These are phyloP conservation scores for Formica exsecta DNA, from an alignment of 1,140 invertebrate genomes.

Conservation along the genomic window DNA sequence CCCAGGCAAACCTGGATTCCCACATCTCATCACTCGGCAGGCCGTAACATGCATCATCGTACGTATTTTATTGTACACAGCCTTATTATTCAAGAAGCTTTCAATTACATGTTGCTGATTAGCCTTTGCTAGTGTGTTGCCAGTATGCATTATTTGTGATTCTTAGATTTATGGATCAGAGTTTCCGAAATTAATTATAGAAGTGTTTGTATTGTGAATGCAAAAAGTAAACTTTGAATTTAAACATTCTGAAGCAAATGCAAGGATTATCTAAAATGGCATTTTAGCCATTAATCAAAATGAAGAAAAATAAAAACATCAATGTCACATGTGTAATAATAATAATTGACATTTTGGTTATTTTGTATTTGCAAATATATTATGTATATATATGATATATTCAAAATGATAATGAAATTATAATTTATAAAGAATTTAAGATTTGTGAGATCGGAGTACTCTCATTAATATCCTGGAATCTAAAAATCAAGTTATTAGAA, in stretches of 20 bases:
- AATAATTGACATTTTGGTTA: not conserved
- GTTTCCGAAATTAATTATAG: conserved; percentile 25
- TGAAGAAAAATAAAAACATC: not conserved
- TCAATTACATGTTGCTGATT: conserved; percentile 67
- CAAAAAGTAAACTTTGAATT: not conserved
- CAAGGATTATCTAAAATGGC: not conserved
- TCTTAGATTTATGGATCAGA: conserved; percentile 23
- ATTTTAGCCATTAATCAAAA: not conserved
- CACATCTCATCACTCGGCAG: conserved; percentile 84
- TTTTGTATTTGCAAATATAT: not conserved
- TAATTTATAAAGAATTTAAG: not conserved
- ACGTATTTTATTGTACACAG: conserved; percentile 80
- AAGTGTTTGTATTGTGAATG: not conserved
- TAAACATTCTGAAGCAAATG: not conserved
- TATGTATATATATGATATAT: not conserved
- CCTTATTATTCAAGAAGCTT: conserved; percentile 63
- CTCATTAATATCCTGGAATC: not conserved
- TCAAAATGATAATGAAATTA: conserved; percentile 3
- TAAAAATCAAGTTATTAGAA: not conserved
- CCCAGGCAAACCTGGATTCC: conserved; percentile 86
- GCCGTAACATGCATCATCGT: conserved; percentile 85
- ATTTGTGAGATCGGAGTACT: not conserved
- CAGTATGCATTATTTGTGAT: conserved; percentile 36
- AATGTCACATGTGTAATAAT: not conserved
- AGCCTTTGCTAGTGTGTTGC: conserved; percentile 67